A percentile compares a stretch with the other conserved stretches of the same genome.
Evolutionary conservation across 23 tunicate species (phyloP).

Genomic region (Oikopleura vanhoeffeni): DNA sequence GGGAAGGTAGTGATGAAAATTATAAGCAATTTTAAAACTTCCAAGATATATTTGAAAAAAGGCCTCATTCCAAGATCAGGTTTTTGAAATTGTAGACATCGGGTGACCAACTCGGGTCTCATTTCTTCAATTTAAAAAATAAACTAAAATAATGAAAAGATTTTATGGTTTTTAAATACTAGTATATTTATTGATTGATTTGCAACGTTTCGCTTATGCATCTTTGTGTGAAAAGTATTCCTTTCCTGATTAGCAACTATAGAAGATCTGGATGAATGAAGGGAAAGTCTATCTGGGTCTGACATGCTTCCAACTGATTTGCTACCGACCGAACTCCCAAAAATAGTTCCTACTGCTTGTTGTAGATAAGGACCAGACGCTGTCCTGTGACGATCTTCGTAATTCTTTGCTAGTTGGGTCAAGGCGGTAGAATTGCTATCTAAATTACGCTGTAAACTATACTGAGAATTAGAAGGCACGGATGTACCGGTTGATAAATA

Average conservation of each 20-base stretch:
- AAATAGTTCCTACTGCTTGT: constrained; percentile 5
- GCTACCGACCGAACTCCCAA: background rate
- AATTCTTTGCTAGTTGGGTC: background rate
- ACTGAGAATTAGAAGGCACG: background rate
- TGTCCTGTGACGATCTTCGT: background rate
- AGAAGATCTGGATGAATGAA: background rate
- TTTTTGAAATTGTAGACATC: no score
- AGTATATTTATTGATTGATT: no score
- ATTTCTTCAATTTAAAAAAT: no score
- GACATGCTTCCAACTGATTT: background rate
- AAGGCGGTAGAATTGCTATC: background rate
- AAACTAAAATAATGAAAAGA: no score
- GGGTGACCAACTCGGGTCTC: no score
- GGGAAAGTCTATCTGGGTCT: background rate
- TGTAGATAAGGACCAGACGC: constrained; percentile 8
- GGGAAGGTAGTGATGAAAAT: no score
- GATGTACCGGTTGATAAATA: background rate
- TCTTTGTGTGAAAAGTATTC: background rate
- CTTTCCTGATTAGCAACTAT: background rate
- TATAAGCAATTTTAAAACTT: no score
- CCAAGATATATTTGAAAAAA: no score
- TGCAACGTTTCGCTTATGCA: no score
- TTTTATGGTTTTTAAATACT: no score
- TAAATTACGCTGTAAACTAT: background rate
- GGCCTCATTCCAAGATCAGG: no score